Percentiles rank a stretch among this genome's conserved stretches.
Conservation (phyloP, 2,888 invertebrate species). For the Tridacna gigas region DNA sequence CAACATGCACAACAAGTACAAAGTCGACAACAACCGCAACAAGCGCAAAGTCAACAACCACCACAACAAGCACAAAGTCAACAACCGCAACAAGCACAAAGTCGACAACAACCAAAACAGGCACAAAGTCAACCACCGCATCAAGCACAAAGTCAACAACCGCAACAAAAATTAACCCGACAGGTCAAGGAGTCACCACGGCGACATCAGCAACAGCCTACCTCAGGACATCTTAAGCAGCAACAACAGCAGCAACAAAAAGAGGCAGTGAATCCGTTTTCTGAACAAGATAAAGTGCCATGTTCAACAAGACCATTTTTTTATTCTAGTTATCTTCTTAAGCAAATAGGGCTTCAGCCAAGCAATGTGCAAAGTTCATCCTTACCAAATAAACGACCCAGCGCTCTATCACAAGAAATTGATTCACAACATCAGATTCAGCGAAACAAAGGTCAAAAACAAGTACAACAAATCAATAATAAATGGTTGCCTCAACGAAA, state of each 20-base stretch:
- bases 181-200: neutral
- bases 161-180: neutral
- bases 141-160: neutral
- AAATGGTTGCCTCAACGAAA: too few species aligned
- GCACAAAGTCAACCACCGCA: neutral
- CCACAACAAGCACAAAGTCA: conserved; percentile 12
- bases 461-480: too few species aligned
- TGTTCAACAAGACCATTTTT: neutral
- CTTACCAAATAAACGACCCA: too few species aligned
- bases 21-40: conserved; percentile 16
- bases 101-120: neutral
- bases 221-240: neutral
- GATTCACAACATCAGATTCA: neutral
- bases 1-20: conserved; percentile 19
- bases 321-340: neutral
- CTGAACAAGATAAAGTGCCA: neutral
- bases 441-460: too few species aligned
- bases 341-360: neutral
- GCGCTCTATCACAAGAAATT: too few species aligned
- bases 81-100: conserved; percentile 1
- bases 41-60: neutral
- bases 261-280: neutral
- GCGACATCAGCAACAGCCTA: neutral
- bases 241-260: neutral
- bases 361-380: neutral